Evolutionary conservation across 1,140 invertebrate species (phyloP), one percentile per base, ranked within the genome.

Genomic region (Metopolophium dirhodum): DNA sequence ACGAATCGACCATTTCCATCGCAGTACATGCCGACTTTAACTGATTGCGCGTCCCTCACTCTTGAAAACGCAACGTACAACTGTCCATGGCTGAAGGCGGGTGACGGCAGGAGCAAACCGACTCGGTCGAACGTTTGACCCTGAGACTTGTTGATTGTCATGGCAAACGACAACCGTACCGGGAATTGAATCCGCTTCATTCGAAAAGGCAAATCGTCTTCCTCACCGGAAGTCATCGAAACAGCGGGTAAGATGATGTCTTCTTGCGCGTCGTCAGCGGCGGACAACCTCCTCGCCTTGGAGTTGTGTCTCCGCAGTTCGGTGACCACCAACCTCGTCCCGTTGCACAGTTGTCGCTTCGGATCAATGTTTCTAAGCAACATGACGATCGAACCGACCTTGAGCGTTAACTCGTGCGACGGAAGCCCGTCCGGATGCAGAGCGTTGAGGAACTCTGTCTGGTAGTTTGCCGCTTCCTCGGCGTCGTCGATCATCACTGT

Each of bases 121-220:
- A n/a, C n/a, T n/a, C n/a, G n/a, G n/a, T n/a, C n/a, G n/a, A n/a
- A n/a, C n/a, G n/a, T n/a, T 93, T 94, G 94, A 14, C 94, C 94
- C 86, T 95, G 94, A 35, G 94, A 77, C 61, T 96, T 96, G 94
- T 95, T 96, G 41, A 95, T 95, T 8, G 95, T 95, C 94, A 96
- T 95, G 0, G 95, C 95, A 94, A 96, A 96, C 26, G 61, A 18
- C 61, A 68, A 30, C 8, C 61, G 51, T 22, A 54, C 51, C 2
- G 51, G 51, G 2, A 22, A 54, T 9, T 54, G 20, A 54, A 54
- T 30, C 26, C 30, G 26, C 26, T 8, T 68, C 4, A 68, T 2
- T 26, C n/a, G 61, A 11, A 68, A 54, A 22, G 61, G 61, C 8
- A 68, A 6, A 9, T 68, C 61, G 11, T 68, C 61, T 14, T 68